Evolutionary conservation across 2,888 invertebrate species (phyloP).

Genomic region (Scaeva pyrastri): DNA sequence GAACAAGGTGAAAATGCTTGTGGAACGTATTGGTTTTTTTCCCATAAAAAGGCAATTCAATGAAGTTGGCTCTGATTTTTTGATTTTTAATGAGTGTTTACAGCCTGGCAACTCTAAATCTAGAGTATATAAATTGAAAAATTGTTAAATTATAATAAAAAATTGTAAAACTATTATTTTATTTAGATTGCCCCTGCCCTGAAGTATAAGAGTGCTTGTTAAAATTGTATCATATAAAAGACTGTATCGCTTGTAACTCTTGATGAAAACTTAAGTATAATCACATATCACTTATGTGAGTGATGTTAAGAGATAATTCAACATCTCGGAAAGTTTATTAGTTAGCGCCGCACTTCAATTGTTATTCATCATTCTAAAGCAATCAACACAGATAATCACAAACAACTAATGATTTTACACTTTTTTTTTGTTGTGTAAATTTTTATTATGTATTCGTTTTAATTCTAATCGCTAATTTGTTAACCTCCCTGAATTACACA

Average conservation of each 20-base stretch:
- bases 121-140: slow-evolving; percentile 48
- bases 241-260: not conserved
- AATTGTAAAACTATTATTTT: slow-evolving; percentile 67
- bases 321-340: slow-evolving; percentile 61
- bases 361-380: slow-evolving; percentile 48
- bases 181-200: slow-evolving; percentile 45
- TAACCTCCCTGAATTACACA: not conserved
- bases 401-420: slow-evolving; percentile 61
- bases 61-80: no score
- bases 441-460: slow-evolving; percentile 35
- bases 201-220: no score
- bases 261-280: slow-evolving; percentile 6
- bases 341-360: slow-evolving; percentile 66
- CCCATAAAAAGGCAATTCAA: no score
- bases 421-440: not conserved
- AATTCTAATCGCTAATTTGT: slow-evolving; percentile 71
- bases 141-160: slow-evolving; percentile 66
- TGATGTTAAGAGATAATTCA: slow-evolving; percentile 38
- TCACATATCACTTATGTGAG: not conserved
- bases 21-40: not conserved
- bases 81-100: no score
- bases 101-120: slow-evolving; percentile 10
- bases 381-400: slow-evolving; percentile 64
- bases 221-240: no score
- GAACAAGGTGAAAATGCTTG: not conserved